A percentile compares a stretch with the other conserved stretches of the same genome.
These are phyloP conservation scores for Phaethornis superciliosus DNA, from an alignment of 2,113 vertebrate genomes.

Conservation along the genomic window DNA sequence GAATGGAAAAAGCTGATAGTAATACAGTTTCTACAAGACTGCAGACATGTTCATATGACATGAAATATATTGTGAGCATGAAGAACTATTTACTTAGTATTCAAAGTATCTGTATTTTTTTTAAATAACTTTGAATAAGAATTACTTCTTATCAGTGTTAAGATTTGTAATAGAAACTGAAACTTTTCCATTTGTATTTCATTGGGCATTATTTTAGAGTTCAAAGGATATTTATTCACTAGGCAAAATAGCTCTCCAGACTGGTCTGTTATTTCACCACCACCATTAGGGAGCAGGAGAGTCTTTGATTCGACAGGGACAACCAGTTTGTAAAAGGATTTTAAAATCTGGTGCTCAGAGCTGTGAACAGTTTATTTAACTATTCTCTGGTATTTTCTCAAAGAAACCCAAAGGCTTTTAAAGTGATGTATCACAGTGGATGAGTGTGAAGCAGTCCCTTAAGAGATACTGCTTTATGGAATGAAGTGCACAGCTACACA, in stretches of 20 bases:
- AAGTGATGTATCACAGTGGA: not conserved
- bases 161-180: slow-evolving; percentile 42
- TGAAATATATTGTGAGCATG: slow-evolving; percentile 19
- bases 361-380: slow-evolving; percentile 45
- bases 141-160: slow-evolving; percentile 31
- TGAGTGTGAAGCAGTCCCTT: not conserved
- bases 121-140: slow-evolving; percentile 34
- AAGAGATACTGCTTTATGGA: not conserved
- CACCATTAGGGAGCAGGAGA: slow-evolving; percentile 23
- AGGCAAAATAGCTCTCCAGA: not conserved
- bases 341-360: slow-evolving; percentile 17
- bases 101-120: not conserved
- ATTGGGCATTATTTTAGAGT: slow-evolving; percentile 10
- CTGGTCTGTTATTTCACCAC: not conserved
- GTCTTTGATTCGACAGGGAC: slow-evolving; percentile 7
- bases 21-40: slow-evolving; percentile 48
- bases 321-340: slow-evolving; percentile 33
- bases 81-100: slow-evolving; percentile 59
- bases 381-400: not conserved
- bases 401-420: not conserved
- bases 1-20: slow-evolving; percentile 34
- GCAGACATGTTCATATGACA: slow-evolving; percentile 56
- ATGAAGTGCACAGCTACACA: not conserved
- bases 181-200: not conserved
- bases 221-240: slow-evolving; percentile 52